Evolutionary conservation across 2,888 invertebrate genomes (phyloP), one percentile per base, ranked within the genome.

Genomic region (Crepidodera aurea): DNA sequence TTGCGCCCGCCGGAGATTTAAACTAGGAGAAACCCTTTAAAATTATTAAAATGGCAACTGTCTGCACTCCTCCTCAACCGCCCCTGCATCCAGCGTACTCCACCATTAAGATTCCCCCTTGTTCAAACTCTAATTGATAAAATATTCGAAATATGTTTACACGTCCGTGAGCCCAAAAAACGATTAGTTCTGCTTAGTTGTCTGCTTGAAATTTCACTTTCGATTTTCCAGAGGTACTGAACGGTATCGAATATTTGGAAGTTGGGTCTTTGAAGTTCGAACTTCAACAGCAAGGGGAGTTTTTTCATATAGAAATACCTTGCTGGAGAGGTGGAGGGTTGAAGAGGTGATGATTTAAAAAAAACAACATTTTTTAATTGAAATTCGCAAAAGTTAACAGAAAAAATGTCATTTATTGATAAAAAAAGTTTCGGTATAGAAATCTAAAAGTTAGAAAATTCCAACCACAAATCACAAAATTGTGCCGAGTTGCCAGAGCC

Each of bases 121-220:
- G 32, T 59, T 59, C 39, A 13, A 27, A 25, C 19, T 12, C 73
- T 76, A 76, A 76, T 75, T 75, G 76, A 73, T 73, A 74, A 75
- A 76, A 76, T 76, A 75, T 76, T 73, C 73, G 72, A 69, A 72
- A 68, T 73, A 76, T 76, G 74, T 74, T 70, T 71, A 62, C 69
- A 64, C 69, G 54, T 65, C 62, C 62, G 51, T 56, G 67, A 59
- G 57, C 64, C 29, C 59, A 66, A 67, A 66, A 67, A 65, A 68
- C 66, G 60, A 72, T 71, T 72, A 63, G 72, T 71, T 70, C 62
- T 68, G 69, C 67, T 71, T 71, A 70, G 72, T 71, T 71, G 66
- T 69, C 56, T 64, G 39, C 62, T 60, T 66, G 66, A 69, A 68
- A 65, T 71, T 69, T 72, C 68, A 69, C 69, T 71, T 67, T 67